A percentile compares a stretch with the other conserved stretches of the same genome.
These are phyloP conservation scores for Acrobasis suavella DNA, from an alignment of 2,888 invertebrate genomes.

Conservation along the genomic window DNA sequence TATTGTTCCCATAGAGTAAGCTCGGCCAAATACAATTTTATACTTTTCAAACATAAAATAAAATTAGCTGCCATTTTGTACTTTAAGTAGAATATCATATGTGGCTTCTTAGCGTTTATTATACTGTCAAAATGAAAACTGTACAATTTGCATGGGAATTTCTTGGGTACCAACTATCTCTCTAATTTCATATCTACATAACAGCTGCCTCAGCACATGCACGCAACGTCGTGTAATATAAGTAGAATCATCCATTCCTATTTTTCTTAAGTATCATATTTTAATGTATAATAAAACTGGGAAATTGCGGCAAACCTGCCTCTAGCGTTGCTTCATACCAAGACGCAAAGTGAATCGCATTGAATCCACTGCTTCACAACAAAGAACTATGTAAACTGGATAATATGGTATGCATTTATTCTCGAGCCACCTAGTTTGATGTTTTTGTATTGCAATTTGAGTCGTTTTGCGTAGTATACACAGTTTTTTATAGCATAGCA, in stretches of 20 bases:
- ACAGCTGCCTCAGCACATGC: conserved; percentile 68
- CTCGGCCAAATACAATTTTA: conserved; percentile 65
- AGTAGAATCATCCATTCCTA: conserved; percentile 32
- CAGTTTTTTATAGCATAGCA: too few species aligned
- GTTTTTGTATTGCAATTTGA: too few species aligned
- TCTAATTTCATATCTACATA: conserved; percentile 57
- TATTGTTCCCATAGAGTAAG: conserved; percentile 79
- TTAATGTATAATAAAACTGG: conserved; percentile 6
- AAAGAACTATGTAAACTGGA: too few species aligned
- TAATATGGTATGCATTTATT: too few species aligned
- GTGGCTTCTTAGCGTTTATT: conserved; percentile 15
- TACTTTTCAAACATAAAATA: conserved; percentile 45
- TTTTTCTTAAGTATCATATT: conserved; percentile 25
- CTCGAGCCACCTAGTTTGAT: too few species aligned
- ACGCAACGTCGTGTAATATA: conserved; percentile 51
- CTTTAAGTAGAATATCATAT: conserved; percentile 40
- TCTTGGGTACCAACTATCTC: conserved; percentile 43
- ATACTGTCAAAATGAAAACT: conserved; percentile 23
- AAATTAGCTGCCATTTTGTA: conserved; percentile 73
- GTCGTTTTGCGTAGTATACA: too few species aligned
- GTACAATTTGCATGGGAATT: conserved; percentile 29
- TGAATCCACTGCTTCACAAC: too few species aligned
- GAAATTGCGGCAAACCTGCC: conserved; percentile 37
- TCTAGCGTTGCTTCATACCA: background rate
- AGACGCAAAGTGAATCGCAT: too few species aligned